phyloP scores from a whole-genome alignment of 2,113 vertebrate species.

The Columbina picui region DNA sequence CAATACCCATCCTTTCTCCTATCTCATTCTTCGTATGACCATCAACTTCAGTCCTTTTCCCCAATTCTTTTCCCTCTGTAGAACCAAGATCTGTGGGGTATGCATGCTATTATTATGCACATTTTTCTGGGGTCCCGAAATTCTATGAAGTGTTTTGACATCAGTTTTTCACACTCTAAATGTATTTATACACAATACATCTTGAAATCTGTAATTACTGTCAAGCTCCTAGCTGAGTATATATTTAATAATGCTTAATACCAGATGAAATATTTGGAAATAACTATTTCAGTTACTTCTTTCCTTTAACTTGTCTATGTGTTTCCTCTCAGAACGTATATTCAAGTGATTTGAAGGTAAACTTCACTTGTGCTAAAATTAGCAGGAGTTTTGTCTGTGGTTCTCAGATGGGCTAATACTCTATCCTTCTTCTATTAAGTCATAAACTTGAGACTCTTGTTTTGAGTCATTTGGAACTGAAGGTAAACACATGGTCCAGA shows the following conservation, averaged over 20 bases:
- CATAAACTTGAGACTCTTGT: background rate
- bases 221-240: background rate
- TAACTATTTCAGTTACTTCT: background rate
- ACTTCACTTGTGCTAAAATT: background rate
- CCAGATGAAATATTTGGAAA: background rate
- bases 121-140: background rate
- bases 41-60: background rate
- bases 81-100: background rate
- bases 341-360: background rate
- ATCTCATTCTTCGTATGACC: background rate
- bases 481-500: background rate
- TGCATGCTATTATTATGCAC: background rate
- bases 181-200: background rate
- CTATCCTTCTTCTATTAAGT: background rate
- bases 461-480: background rate
- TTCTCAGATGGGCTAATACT: background rate
- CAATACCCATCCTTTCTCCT: background rate
- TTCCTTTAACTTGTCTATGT: background rate
- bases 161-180: background rate
- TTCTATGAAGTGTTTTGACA: background rate
- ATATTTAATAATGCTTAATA: background rate
- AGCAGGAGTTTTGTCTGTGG: background rate
- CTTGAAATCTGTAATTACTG: background rate
- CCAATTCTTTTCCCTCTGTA: background rate
- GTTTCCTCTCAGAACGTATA: background rate